Evolutionary conservation across 2,888 invertebrate species (phyloP).

Genomic region (Agonopterix subpropinquella): DNA sequence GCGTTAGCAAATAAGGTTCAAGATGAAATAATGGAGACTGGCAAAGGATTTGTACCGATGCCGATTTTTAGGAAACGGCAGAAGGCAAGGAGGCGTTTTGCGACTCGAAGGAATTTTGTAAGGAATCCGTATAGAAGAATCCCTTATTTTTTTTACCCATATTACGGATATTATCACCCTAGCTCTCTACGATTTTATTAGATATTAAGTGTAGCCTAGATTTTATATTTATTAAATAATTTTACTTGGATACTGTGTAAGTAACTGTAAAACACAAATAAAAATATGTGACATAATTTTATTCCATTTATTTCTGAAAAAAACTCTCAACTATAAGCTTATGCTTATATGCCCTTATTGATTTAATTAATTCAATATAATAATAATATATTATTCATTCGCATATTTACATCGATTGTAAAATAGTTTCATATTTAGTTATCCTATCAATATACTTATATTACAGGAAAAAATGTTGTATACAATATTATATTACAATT

Average conservation of each 20-base stretch:
- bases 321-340: too few relatives aligned
- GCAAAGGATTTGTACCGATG: conserved; percentile 51
- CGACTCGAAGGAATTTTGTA: conserved; percentile 40
- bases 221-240: neutral
- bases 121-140: conserved; percentile 38
- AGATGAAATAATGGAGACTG: conserved; percentile 59
- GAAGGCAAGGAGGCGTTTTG: conserved; percentile 29
- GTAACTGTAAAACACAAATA: too few relatives aligned
- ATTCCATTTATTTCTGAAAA: too few relatives aligned
- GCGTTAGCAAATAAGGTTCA: conserved; percentile 33
- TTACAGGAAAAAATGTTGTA: conserved; percentile 29
- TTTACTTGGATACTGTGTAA: too few relatives aligned
- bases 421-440: conserved; percentile 19
- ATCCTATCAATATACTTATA: conserved; percentile 16
- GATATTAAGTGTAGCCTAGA: conserved; percentile 5
- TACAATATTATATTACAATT: conserved; percentile 29
- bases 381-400: conserved; percentile 9
- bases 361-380: neutral
- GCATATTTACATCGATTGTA: conserved; percentile 33
- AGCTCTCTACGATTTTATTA: conserved; percentile 61
- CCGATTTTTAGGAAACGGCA: conserved; percentile 34
- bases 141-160: conserved; percentile 39
- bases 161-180: conserved; percentile 46
- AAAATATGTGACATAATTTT: too few relatives aligned
- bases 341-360: neutral